Base-by-base conservation (phyloP, 2,113 vertebrate species). In the Podilymbus podiceps region DNA sequence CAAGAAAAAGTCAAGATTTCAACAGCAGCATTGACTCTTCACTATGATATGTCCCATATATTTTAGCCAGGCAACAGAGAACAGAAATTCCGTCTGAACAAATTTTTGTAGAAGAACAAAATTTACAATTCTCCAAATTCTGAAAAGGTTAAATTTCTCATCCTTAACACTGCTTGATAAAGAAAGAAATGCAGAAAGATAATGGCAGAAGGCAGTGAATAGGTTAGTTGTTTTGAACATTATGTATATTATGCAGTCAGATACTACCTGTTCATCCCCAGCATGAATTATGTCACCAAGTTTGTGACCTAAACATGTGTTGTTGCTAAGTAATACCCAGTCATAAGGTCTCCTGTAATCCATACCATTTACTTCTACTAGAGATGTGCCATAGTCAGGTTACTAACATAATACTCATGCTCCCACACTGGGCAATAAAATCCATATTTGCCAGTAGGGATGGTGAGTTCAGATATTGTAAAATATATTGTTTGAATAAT, bases 271-370 rank as follows among this genome's bases (percentile, higher is more conserved):
- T 71, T 88, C 76, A 84, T 56, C 47, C 47, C 24, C 73, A 88
- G 59, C 60, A 74, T 35, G 38, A 90, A 89, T 95, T 95, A 85
- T 42, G 52, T 81, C 78, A 72, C 76, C 22, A 59, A 66, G 63
- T 59, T n/a, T 50, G 59, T 66, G 59, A 93, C 50, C 63, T 77
- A 96, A 93, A 88, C 90, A 56, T 31, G 18, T 44, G 68, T 4
- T 59, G 85, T 90, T 97, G 90, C 92, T 92, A 93, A 84, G 92
- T 75, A 86, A 85, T 74, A 74, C 17, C 30, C 44, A 86, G 67
- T 86, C 82, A 92, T 56, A 92, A 92, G 73, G 52, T 68, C 60
- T 81, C 68, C 90, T 68, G 69, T 90, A 87, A 93, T 75, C 56
- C 25, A 50, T 27, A 93, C 31, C 47, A 59, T 77, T 92, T 92